These are phyloP conservation scores for Notothenia coriiceps DNA, from an alignment of 2,113 vertebrate genomes.

Conservation along the genomic window DNA sequence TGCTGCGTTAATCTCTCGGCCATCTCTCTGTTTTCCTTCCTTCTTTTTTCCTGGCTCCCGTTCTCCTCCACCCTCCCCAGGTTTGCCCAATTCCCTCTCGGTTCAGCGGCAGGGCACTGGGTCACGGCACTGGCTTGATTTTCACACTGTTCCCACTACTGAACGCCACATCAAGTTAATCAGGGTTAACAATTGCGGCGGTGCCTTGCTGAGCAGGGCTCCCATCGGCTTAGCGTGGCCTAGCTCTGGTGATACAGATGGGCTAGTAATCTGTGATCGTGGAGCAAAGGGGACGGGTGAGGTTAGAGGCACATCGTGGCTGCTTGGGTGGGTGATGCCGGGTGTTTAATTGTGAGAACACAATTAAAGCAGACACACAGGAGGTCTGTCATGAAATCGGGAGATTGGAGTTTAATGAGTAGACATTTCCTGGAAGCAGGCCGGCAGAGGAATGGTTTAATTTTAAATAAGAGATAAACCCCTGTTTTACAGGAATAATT, in stretches of 20 bases:
- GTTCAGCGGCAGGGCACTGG: conserved; percentile 83
- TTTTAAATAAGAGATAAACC: not conserved
- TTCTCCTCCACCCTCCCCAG: conserved; percentile 56
- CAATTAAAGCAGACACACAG: conserved; percentile 18
- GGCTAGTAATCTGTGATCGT: conserved; percentile 74
- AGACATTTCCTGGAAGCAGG: not conserved
- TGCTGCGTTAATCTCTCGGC: conserved; percentile 15
- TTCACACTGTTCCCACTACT: conserved; percentile 82
- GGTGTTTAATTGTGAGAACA: not conserved
- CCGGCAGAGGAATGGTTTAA: not conserved
- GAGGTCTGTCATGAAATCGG: not conserved
- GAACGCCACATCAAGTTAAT: conserved; percentile 85
- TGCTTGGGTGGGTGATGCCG: not conserved
- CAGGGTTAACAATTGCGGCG: conserved; percentile 83
- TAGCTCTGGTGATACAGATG: conserved; percentile 79
- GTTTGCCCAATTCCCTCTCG: conserved; percentile 64
- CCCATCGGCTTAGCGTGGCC: conserved; percentile 77
- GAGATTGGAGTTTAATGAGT: not conserved
- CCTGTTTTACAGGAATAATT: not conserved
- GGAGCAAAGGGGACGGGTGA: conserved; percentile 38
- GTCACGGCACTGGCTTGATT: conserved; percentile 79
- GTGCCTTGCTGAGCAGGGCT: conserved; percentile 77
- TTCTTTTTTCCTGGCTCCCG: conserved; percentile 18
- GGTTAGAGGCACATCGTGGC: conserved; percentile 14
- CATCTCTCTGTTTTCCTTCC: conserved; percentile 16